phyloP scores from a whole-genome alignment of 1,140 invertebrate genomes.

The Ostrea denselamellosa region DNA sequence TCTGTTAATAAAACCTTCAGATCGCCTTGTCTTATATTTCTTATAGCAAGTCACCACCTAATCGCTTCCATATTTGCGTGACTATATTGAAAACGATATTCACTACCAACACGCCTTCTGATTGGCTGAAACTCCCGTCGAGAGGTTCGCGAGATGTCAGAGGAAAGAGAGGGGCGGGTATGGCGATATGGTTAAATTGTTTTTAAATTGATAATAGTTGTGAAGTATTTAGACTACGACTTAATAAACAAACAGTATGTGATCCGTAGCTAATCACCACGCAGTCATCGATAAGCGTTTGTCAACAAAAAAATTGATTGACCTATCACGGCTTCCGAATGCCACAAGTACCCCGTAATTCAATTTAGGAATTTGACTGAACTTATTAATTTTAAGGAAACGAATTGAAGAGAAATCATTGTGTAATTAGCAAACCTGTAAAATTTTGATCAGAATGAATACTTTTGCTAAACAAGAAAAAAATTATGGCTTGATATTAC shows the following conservation, averaged over 20 bases:
- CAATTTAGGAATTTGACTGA: background rate
- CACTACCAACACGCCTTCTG: slow-evolving; percentile 30
- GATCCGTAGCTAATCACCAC: slow-evolving; percentile 43
- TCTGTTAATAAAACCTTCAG: slow-evolving; percentile 37
- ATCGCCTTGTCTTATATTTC: slow-evolving; percentile 47
- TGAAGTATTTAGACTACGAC: slow-evolving; percentile 50
- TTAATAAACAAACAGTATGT: slow-evolving; percentile 45
- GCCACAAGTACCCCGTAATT: background rate
- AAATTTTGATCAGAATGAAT: too few relatives aligned
- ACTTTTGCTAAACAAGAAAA: too few relatives aligned
- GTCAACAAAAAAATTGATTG: slow-evolving; percentile 19
- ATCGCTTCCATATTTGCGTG: slow-evolving; percentile 46
- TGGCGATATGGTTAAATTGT: slow-evolving; percentile 34
- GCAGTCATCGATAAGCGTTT: slow-evolving; percentile 36
- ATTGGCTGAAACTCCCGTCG: slow-evolving; percentile 40
- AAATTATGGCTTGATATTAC: too few relatives aligned
- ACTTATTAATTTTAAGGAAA: background rate
- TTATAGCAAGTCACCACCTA: background rate
- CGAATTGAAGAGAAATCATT: too few relatives aligned
- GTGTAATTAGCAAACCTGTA: too few relatives aligned
- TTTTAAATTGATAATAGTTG: slow-evolving; percentile 49
- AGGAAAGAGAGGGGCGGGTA: background rate
- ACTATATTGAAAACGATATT: slow-evolving; percentile 41
- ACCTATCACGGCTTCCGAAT: background rate
- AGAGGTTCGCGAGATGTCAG: slow-evolving; percentile 30